Base-by-base conservation (phyloP, 2,888 invertebrate genomes). In the Heliconius charithonia region DNA sequence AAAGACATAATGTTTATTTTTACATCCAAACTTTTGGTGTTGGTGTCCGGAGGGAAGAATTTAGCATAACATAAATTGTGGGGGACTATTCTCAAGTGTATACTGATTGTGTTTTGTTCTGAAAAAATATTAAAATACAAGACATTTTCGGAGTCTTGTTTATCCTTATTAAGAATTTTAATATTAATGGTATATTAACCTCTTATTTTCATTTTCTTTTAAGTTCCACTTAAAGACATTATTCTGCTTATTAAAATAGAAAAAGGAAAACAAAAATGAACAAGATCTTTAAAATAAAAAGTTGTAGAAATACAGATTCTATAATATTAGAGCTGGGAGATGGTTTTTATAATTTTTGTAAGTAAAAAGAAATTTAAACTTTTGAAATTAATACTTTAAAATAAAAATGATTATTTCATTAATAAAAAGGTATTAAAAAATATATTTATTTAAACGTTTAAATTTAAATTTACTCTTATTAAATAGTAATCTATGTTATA, bases 1-100 rank as follows among this genome's bases (percentile, higher is more conserved):
- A 76, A 65, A 67, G 70, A 37, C 70, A 76, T 76, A 76, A 77
- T 75, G 70, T 78, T 79, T 79, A 81, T 82, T 81, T 79, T 75
- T 72, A 32, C 75, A 72, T 75, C 75, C 62, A 79, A 81, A 81
- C 19, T 72, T 76, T 79, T 76, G 72, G 62, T 65, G 71, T 78
- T 59, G 74, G 32, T 59, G 62, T 45, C 65, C 70, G 71, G 66
- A 45, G 75, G 73, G 66, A 75, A 56, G 70, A 78, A 71, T 74
- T 69, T 67, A 25, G 56, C 51, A 69, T 69, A 69, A 45, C 25
- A 45, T 32, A 32, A n/a, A 72, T 59, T 72, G 32, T 72, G 56
- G 59, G 32, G 59, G 72, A 59, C 13, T 72, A 32, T n/a, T 72
- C 72, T 72, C 72, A 72, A 32, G 59, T 72, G 59, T 72, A 59